Conservation (phyloP, 53 echinoderm and acorn worm genomes). For the Luidia sarsii region DNA sequence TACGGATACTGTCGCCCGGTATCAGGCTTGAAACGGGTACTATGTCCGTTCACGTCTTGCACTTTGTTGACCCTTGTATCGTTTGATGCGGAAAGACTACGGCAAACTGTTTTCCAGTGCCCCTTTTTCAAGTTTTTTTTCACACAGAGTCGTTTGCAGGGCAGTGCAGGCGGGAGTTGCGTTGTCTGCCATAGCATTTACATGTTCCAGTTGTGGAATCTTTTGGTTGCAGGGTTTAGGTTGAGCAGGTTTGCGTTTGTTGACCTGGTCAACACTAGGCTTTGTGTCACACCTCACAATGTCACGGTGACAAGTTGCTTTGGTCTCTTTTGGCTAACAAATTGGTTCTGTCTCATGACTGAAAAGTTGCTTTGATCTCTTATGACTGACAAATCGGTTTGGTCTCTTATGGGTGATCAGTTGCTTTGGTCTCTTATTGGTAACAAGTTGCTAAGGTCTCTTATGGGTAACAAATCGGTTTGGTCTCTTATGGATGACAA, state of each 20-base stretch:
- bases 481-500: too few relatives aligned
- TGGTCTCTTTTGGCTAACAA: too few relatives aligned
- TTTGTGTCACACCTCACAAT: slow-evolving; percentile 33
- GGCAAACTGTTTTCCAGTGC: slow-evolving; percentile 38
- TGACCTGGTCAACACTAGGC: slow-evolving; percentile 12
- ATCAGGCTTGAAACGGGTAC: slow-evolving; percentile 19
- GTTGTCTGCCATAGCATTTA: slow-evolving; percentile 19
- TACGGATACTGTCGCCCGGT: slow-evolving; percentile 58
- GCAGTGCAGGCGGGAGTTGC: slow-evolving; percentile 27
- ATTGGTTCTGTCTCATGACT: too few relatives aligned
- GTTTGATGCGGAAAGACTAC: slow-evolving; percentile 30
- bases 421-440: too few relatives aligned
- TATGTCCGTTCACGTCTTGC: slow-evolving; percentile 13
- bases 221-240: background rate
- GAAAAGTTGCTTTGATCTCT: too few relatives aligned
- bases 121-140: slow-evolving; percentile 16
- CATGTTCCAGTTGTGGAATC: slow-evolving; percentile 15
- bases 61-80: slow-evolving; percentile 40
- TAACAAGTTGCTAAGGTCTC: too few relatives aligned
- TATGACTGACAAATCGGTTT: too few relatives aligned
- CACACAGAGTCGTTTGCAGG: slow-evolving; percentile 65
- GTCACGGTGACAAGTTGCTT: too few relatives aligned
- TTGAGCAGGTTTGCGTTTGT: slow-evolving; percentile 9
- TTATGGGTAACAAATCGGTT: too few relatives aligned
- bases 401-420: too few relatives aligned